Evolutionary conservation across 2,797 vertebrate species (phyloP).

Genomic region (Schizopygopsis malacanthus): DNA sequence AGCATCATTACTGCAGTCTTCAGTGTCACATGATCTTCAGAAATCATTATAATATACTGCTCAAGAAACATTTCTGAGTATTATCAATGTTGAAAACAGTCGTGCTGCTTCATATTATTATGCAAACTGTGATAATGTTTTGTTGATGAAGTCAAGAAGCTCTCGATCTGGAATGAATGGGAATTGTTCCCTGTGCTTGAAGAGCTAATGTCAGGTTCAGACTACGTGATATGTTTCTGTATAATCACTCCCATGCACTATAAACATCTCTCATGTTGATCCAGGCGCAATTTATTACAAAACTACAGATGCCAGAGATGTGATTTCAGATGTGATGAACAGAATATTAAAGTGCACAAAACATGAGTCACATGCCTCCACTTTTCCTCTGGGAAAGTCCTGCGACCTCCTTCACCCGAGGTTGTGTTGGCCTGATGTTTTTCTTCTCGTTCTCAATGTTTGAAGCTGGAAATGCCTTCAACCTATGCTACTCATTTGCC

Average conservation of each 20-base stretch:
- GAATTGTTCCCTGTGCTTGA: neutral
- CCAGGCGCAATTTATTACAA: neutral
- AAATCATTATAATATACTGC: neutral
- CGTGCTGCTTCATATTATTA: neutral
- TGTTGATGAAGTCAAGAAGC: neutral
- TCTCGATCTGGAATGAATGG: neutral
- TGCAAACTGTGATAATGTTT: neutral
- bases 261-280: conserved; percentile 22
- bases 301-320: neutral
- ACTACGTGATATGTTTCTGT: conserved; percentile 17
- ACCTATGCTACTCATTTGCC: neutral
- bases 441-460: neutral
- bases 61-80: neutral
- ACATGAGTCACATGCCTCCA: neutral
- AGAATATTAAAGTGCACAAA: neutral
- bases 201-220: conserved; percentile 21
- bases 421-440: neutral
- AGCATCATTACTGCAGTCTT: neutral
- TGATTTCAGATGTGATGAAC: conserved; percentile 16
- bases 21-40: neutral
- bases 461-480: neutral
- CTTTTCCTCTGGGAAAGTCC: neutral
- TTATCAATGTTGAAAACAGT: neutral
- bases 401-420: neutral
- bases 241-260: neutral